Base-by-base conservation (phyloP, 2,797 vertebrate species). In the Leucoraja ocellata region DNA sequence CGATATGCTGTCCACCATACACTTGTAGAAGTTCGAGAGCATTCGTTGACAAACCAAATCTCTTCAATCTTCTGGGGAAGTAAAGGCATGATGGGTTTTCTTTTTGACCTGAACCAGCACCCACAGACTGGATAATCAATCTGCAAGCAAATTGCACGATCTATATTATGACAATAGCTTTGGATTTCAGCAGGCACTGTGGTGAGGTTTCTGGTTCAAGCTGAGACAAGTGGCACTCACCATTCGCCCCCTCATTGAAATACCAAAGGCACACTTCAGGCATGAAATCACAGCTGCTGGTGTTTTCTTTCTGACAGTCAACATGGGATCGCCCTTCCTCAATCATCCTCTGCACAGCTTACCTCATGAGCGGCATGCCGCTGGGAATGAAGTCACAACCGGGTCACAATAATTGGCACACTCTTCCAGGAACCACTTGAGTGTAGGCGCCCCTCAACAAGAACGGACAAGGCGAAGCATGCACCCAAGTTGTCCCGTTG, bases 381-480 rank as follows among this genome's bases (percentile, higher is more conserved):
- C 79, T 93, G 28, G 65, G 23, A 93, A 68, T 93, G 39, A 81
- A 68, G 93, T 79, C 76, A 93, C 58, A 13, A 81, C 36, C 23
- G 28, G 63, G 63, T 93, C 78, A 79, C 61, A 90, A 86, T 74
- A 88, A 6, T 28, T 88, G 71, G 63, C 58, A 58, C 81, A 88
- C 83, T 93, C 83, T 46, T 23, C 46, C 58, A 9, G 77, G 58
- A 90, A 54, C 46, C 36, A 90, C 54, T 61, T 65, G 93, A 93
- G 94, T 93, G 93, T 94, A 94, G 94, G 93, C 93, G 94, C 93
- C 94, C 93, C 80, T 92, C 94, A 96, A 94, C 96, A 96, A 95
- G 96, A 95, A 96, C 93, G 94, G 94, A 94, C 96, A 96, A 94
- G 93, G 95, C 94, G 93, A 95, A 95, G 94, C 95, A 94, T 95